Evolutionary conservation across 2,797 vertebrate species (phyloP).

Genomic region (Enteromius mattozi): DNA sequence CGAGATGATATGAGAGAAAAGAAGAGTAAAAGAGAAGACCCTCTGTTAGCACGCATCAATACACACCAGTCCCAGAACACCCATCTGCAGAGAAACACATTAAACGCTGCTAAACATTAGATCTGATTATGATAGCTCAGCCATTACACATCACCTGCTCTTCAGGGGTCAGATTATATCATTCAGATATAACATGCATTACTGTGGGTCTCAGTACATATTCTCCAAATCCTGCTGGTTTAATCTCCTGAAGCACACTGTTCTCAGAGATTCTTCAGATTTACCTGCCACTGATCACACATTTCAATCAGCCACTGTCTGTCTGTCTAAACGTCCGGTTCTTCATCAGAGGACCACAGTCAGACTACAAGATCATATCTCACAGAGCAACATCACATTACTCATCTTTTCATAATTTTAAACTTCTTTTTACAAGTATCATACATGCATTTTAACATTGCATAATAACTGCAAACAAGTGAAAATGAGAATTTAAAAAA

Average conservation of each 20-base stretch:
- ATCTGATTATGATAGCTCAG: background rate
- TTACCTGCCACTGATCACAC: background rate
- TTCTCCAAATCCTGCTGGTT: background rate
- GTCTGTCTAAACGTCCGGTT: background rate
- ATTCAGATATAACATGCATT: background rate
- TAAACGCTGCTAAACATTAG: background rate
- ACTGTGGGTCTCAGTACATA: background rate
- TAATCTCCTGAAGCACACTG: background rate
- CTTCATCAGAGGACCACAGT: background rate
- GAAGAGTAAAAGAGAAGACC: background rate
- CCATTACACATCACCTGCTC: background rate
- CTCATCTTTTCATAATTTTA: background rate
- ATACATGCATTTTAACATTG: background rate
- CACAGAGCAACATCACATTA: background rate
- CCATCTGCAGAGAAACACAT: conserved; percentile 1
- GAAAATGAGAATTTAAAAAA: background rate
- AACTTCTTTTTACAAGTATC: background rate
- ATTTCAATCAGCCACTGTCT: background rate
- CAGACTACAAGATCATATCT: background rate
- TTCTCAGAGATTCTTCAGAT: background rate
- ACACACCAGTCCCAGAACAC: background rate
- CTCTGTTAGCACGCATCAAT: background rate
- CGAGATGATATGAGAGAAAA: background rate
- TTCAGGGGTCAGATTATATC: background rate
- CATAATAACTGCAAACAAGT: background rate